Evolutionary conservation across 2,888 invertebrate species (phyloP), one percentile per base, ranked within the genome.

Genomic region (Lymantria monacha): DNA sequence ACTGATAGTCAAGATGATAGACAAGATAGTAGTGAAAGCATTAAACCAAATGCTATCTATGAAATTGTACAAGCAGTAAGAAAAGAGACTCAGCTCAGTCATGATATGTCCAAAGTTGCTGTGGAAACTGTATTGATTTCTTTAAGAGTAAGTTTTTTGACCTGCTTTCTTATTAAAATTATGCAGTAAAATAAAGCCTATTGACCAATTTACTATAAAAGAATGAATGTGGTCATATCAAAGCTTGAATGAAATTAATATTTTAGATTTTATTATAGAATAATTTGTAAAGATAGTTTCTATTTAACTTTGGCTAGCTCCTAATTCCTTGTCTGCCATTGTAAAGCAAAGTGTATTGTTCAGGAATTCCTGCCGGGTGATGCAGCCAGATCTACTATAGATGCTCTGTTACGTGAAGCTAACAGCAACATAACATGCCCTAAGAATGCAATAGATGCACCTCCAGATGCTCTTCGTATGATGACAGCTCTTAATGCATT

Each of bases 41-140:
- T 92, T 74, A 80, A 89, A 72, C 81, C 93, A 51, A 83, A 93
- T 85, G 82, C 92, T 56, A 83, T 96, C 42, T 96, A 96, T 81
- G 95, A 96, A 70, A 93, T 96, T 59, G 94, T 96, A 8, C 96
- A 96, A 78, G 93, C 95, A 66, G 96, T 97, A 40, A 92, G 97
- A 46, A 94, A 94, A 67, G 96, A 96, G 73, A 97, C 97, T 0
- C 96, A 96, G 70, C 92, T 97, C 38, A 96, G 96, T 68, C 96
- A 97, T 83, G 96, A 97, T 68, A 93, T 96, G 92, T 96, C 97
- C 0, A 95, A 96, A 78, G 94, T 96, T 49, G 97, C 97, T 11
- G 93, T 97, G 36, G 95, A 95, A 56, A 96, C 97, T 40, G 96
- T 97, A 0, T 92, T 96, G 0, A 91, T 78, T 50, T 88, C 90